Conservation (phyloP, 2,113 vertebrate genomes). For the Plotosus lineatus region DNA sequence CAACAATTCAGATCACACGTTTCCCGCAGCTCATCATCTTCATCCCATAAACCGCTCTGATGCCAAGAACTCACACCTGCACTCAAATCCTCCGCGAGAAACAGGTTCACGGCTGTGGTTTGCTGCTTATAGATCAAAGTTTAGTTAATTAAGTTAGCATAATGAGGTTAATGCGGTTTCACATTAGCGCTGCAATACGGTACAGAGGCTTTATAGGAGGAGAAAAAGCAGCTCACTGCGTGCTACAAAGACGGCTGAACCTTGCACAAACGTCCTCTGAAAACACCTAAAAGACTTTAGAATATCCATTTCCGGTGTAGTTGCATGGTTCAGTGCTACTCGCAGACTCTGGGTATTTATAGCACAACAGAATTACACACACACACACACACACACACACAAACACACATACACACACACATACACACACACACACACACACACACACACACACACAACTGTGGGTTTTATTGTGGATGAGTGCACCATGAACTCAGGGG, state of each 20-base stretch:
- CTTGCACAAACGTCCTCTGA: conserved; percentile 18
- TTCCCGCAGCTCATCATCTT: neutral
- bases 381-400: conserved; percentile 24
- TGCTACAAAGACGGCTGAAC: conserved; percentile 18
- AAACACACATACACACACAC: neutral
- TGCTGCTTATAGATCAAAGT: conserved; percentile 30
- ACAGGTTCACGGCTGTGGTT: neutral
- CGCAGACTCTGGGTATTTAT: conserved; percentile 21
- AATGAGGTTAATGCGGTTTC: conserved; percentile 14
- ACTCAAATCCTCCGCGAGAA: neutral
- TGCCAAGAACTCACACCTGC: neutral
- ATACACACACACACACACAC: conserved; percentile 25
- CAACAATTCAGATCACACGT: neutral
- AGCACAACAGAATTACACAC: conserved; percentile 15
- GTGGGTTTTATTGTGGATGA: conserved; percentile 29
- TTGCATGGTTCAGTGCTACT: conserved; percentile 17
- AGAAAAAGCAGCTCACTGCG: conserved; percentile 15
- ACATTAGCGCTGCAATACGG: conserved; percentile 18
- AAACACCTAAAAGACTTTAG: conserved; percentile 22
- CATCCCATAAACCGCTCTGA: neutral
- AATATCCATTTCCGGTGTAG: conserved; percentile 25
- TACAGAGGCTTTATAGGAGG: conserved; percentile 28
- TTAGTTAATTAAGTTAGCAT: conserved; percentile 9
- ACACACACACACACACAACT: conserved; percentile 21
- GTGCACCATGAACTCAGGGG: conserved; percentile 13